Base-by-base conservation (phyloP, 2,888 invertebrate genomes). In the Caenorhabditis auriculariae region DNA sequence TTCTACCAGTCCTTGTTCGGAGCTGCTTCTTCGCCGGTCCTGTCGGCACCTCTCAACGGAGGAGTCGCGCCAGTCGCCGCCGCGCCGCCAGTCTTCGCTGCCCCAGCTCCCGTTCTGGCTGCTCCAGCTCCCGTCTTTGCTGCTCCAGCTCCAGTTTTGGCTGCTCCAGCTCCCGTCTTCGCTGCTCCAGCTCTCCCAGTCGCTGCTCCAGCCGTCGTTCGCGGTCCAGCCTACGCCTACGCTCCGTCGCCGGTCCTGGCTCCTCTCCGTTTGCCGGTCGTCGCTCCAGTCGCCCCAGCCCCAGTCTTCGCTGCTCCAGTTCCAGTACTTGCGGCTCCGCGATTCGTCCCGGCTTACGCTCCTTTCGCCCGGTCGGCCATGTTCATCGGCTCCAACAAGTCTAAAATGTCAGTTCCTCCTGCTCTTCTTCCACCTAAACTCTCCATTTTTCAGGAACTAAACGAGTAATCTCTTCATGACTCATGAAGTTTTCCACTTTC, bases 311-410 rank as follows among this genome's bases (percentile, higher is more conserved):
- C n/a, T n/a, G 66, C 62, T 24, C 59, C 66, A 49, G 60, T 57
- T 42, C 54, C 59, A 50, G 54, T 53, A 15, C 37, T 55, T n/a
- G 66, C 54, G 37, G 63, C 60, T 27, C 68, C 68, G 48, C 54
- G 60, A 47, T 15, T 63, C 42, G 63, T 66, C n/a, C 69, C 69
- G 38, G 69, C 69, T 12, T 69, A 64, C 47, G 50, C 66, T 64
- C 69, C 69, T 48, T 66, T 69, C 44, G 69, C 69, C 24, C 54
- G 62, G 27, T 49, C 57, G 32, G 65, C 68, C 51, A 53, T 68
- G 60, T 69, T 62, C 60, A 69, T 69, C 56, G 68, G 68, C 54
- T 65, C 65, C 49, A 69, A 69, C 58, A 69, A 69, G 53, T 60
- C 62, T 42, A 68, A 64, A 55, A 52, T n/a, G n/a, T n/a, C n/a